Evolutionary conservation across 2,797 vertebrate species (phyloP), one percentile per base, ranked within the genome.

Genomic region (Darevskia mixta): DNA sequence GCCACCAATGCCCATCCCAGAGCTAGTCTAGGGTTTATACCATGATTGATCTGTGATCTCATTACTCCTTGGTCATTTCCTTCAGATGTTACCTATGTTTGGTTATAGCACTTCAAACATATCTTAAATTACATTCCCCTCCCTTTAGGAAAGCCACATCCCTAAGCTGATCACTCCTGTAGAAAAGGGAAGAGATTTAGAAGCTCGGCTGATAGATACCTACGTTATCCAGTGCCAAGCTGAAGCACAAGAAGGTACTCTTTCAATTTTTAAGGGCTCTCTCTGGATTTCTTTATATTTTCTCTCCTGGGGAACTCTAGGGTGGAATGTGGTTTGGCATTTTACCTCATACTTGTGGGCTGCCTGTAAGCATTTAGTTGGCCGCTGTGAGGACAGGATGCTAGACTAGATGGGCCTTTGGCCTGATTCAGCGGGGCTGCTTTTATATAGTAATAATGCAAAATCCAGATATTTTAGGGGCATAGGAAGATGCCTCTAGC

Each of bases 231-330:
- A 99, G 93, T 98, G 98, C 93, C 99, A 99, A 95, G 99, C 98
- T 2, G 99, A 99, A 96, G 99, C 98, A 13, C 99, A 99, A 92
- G 99, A 99, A 98, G 99, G 99, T 99, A 97, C 20, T 76, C 23
- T 49, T 6, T 0, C 18, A 64, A 20, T 82, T 87, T 61, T 2
- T 88, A 78, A 43, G 15, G 43, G 2, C 23, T 35, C 35, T 79
- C 3, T 79, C 3, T 69, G 78, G 41, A 32, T 88, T 89, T 15
- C 45, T 72, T 67, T 76, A 29, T 13, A 77, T 38, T 85, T 0
- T 0, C 15, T 91, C 25, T 89, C 2, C 8, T 64, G 8, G 82
- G 73, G 49, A 75, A 35, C n/a, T 86, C 29, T 85, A 79, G 20
- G 2, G 8, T 72, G 15, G 38, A 29, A 5, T 0, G 10, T 4